A percentile compares a stretch with the other conserved stretches of the same genome.
These are phyloP conservation scores for Centrocercus urophasianus DNA, from an alignment of 2,113 vertebrate genomes.

Conservation along the genomic window DNA sequence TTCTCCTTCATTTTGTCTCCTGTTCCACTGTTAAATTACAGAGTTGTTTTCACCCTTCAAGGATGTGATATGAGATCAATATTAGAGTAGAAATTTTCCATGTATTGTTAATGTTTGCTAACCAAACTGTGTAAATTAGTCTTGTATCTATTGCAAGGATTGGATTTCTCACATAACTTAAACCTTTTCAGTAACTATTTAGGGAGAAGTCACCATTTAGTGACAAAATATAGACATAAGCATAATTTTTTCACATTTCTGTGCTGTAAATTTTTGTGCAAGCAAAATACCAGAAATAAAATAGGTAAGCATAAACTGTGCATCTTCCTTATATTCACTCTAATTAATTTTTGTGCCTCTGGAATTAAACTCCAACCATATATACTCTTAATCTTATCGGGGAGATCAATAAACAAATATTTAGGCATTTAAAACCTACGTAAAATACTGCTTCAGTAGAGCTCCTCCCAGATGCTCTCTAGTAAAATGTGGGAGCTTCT, in stretches of 20 bases:
- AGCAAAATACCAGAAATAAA: not conserved
- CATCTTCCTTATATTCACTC: not conserved
- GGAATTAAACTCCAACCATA: not conserved
- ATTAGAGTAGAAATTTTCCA: not conserved
- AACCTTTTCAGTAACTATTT: not conserved
- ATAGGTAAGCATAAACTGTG: not conserved
- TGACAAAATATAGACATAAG: not conserved
- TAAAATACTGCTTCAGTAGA: not conserved
- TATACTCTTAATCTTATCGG: not conserved
- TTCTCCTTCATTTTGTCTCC: not conserved
- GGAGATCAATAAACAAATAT: not conserved
- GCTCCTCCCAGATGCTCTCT: not conserved
- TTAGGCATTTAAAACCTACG: not conserved
- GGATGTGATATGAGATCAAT: not conserved
- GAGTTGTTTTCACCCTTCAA: not conserved
- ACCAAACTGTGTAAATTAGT: not conserved
- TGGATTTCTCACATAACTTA: not conserved
- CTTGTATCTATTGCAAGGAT: not conserved
- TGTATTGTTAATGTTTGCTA: not conserved
- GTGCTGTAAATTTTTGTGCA: not conserved
- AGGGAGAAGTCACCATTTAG: not conserved
- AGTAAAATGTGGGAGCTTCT: not conserved
- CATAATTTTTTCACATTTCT: not conserved
- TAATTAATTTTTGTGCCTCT: not conserved
- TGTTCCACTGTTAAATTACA: not conserved